phyloP scores from a whole-genome alignment of 2,113 vertebrate species.

The Brachypodius melanocephalos region DNA sequence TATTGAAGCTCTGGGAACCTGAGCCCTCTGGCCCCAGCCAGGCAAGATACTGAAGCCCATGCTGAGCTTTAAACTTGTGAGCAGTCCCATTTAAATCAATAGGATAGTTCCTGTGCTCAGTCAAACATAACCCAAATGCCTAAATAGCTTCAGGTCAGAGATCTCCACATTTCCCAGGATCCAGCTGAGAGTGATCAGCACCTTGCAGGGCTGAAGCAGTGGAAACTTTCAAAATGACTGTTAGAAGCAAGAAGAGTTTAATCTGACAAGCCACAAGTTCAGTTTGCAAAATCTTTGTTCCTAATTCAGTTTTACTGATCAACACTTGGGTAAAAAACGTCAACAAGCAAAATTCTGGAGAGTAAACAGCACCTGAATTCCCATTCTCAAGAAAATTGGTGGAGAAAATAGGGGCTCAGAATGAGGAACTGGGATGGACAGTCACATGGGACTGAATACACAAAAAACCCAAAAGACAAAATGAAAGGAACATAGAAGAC shows the following conservation, averaged over 20 bases:
- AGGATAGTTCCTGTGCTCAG: background rate
- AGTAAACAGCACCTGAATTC: background rate
- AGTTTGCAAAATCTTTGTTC: background rate
- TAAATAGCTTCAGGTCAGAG: constrained; percentile 5
- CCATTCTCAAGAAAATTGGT: background rate
- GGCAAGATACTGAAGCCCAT: background rate
- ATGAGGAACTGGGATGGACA: background rate
- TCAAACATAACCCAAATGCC: background rate
- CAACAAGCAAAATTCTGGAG: background rate
- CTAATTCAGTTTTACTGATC: background rate
- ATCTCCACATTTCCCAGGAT: background rate
- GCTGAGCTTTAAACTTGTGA: background rate
- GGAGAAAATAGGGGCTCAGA: background rate
- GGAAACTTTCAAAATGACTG: background rate
- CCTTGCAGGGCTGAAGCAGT: background rate
- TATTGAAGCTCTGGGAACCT: background rate
- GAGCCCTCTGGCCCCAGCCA: background rate
- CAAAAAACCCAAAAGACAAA: background rate
- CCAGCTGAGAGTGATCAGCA: background rate
- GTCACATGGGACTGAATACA: background rate
- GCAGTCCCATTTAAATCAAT: background rate
- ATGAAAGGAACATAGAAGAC: background rate
- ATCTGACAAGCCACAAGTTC: background rate
- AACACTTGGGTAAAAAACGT: background rate
- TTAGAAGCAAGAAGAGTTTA: background rate